Percentiles rank a stretch among this genome's conserved stretches.
phyloP scores from a whole-genome alignment of 1,140 invertebrate species.

The Macrostomum lignano region DNA sequence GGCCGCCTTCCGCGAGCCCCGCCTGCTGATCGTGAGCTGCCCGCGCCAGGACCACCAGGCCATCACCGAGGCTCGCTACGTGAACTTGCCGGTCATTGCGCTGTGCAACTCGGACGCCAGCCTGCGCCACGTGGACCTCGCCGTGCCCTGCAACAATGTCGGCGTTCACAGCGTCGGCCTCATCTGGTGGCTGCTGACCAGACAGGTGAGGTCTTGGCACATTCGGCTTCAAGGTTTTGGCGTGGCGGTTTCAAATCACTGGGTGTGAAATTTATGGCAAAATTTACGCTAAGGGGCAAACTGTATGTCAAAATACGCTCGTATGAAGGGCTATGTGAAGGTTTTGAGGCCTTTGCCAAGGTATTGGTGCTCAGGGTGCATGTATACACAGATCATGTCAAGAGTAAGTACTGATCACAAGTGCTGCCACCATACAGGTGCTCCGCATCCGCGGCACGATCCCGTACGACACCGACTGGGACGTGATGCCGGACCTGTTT shows the following conservation, averaged over 20 bases:
- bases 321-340: no score
- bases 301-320: no score
- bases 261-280: no score
- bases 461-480: constrained; percentile 60
- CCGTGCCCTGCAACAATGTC: constrained; percentile 97
- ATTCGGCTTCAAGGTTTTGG: no score
- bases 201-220: constrained; percentile 56
- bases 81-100: constrained; percentile 96
- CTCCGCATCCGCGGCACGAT: constrained; percentile 65
- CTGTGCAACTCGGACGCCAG: constrained; percentile 87
- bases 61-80: constrained; percentile 90
- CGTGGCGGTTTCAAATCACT: no score
- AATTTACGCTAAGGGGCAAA: no score
- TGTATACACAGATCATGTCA: no score
- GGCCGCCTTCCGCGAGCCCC: constrained; percentile 92
- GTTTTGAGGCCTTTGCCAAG: no score
- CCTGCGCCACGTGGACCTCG: constrained; percentile 78
- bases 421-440: no score
- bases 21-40: constrained; percentile 77
- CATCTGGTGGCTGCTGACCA: constrained; percentile 93
- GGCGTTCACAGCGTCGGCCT: constrained; percentile 78
- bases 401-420: no score
- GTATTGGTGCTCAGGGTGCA: no score
- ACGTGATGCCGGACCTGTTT: constrained; percentile 85
- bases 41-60: constrained; percentile 84